Conservation (phyloP, 2,888 invertebrate genomes). For the Eristalis tenax region DNA sequence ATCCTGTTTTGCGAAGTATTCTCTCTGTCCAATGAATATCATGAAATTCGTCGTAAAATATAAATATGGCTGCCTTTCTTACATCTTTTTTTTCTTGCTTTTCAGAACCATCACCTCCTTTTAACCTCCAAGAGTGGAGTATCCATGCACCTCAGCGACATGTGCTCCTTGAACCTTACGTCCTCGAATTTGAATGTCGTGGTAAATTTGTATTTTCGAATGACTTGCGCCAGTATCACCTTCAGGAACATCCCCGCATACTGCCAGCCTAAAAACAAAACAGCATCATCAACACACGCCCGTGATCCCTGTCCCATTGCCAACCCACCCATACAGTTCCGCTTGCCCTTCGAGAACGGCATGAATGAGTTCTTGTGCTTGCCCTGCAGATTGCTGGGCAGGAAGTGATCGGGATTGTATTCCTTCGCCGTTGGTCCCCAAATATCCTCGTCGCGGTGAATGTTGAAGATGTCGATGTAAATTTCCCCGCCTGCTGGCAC, state of each 20-base stretch:
- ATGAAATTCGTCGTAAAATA: too few species aligned
- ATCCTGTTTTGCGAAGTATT: too few species aligned
- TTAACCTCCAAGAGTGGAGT: conserved; percentile 74
- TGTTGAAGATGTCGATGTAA: conserved; percentile 76
- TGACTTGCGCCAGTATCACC: conserved; percentile 75
- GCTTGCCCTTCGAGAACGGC: conserved; percentile 78
- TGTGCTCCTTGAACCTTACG: conserved; percentile 76
- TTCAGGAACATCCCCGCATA: conserved; percentile 77
- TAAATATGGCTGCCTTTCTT: too few species aligned
- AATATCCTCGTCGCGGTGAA: conserved; percentile 77
- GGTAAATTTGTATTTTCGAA: conserved; percentile 76
- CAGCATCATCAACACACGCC: background rate
- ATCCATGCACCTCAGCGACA: conserved; percentile 75
- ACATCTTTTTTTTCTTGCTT: too few species aligned
- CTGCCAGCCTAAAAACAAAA: conserved; percentile 75
- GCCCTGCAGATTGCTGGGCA: conserved; percentile 76
- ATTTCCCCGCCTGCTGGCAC: conserved; percentile 72
- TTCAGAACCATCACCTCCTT: conserved; percentile 49
- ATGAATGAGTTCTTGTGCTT: conserved; percentile 78
- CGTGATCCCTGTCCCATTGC: background rate
- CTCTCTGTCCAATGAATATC: too few species aligned
- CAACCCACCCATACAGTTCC: conserved; percentile 74
- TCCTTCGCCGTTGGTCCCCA: conserved; percentile 78
- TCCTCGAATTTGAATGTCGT: conserved; percentile 76
- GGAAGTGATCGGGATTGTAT: conserved; percentile 79